Evolutionary conservation across 2,888 invertebrate species (phyloP), one percentile per base, ranked within the genome.

Genomic region (Sminthurides aquaticus): DNA sequence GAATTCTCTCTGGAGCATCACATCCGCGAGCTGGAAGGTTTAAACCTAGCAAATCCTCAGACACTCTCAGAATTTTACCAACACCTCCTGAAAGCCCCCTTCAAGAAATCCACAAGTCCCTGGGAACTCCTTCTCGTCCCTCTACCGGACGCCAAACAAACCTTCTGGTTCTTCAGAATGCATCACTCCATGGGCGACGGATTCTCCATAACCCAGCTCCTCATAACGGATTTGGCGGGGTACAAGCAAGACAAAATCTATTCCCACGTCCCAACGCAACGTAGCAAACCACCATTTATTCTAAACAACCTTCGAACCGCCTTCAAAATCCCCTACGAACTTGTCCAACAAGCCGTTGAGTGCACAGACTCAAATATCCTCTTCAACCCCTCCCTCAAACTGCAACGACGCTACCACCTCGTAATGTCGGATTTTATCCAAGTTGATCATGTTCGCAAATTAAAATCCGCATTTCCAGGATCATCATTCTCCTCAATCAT

Each of bases 311-410:
- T 60, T 20, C 15, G 48, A 22, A 18, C 29, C 5, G 20, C 26
- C 22, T 62, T 55, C 1, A 56, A 25, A 56, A 62, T 62, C 25
- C 62, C 62, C 8, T 62, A 62, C 54, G 62, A 62, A 1, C 43
- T 34, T 29, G 62, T 62, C 18, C 20, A 25, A n/a, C 56, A 62
- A 43, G 8, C 24, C 18, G 8, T 22, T 27, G 20, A 56, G 2
- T 61, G 54, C 3, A 25, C n/a, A 52, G 60, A 60, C 28, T 8
- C 18, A 3, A 60, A 60, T 20, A 3, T 20, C 2, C 29, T 26
- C 29, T 52, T 49, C 26, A 56, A 62, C n/a, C 56, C 22, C 2
- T 2, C 3, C 1, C 3, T 24, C 11, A 56, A 43, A 3, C 29
- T 62, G 43, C 1, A 2, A 1, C 20, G 27, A 43, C 22, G 27